Percentiles rank a stretch among this genome's conserved stretches.
Evolutionary conservation across 2,888 invertebrate genomes (phyloP).

Genomic region (Mylabris sibirica): DNA sequence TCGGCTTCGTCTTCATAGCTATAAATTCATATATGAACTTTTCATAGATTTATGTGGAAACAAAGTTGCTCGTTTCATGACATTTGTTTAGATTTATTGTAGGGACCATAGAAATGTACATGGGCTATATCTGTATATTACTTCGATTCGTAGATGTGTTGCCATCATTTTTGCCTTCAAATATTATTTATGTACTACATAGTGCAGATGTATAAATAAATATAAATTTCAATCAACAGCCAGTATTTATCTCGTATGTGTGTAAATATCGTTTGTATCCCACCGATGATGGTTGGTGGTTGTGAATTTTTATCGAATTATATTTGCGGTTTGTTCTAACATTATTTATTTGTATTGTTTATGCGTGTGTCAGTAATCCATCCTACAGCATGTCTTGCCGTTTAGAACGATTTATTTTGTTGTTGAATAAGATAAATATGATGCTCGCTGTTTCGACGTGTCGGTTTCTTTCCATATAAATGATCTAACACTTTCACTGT

Average conservation of each 20-base stretch:
- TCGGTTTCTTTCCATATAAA: neutral
- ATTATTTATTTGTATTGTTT: too few species aligned
- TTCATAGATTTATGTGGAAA: slow-evolving; percentile 50
- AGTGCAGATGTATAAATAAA: slow-evolving; percentile 4
- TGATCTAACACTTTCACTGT: neutral
- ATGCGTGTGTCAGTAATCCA: neutral
- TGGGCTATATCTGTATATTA: slow-evolving; percentile 30
- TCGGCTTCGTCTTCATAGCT: slow-evolving; percentile 45
- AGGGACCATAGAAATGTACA: slow-evolving; percentile 26
- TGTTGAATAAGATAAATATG: slow-evolving; percentile 3
- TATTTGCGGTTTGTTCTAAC: too few species aligned
- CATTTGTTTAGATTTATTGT: slow-evolving; percentile 54
- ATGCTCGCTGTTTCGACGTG: neutral
- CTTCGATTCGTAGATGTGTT: slow-evolving; percentile 22
- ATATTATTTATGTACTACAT: slow-evolving; percentile 24
- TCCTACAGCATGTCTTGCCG: neutral
- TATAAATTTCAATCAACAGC: slow-evolving; percentile 9
- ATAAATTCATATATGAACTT: slow-evolving; percentile 53
- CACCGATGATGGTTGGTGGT: neutral
- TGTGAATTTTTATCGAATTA: too few species aligned
- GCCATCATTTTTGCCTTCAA: slow-evolving; percentile 31
- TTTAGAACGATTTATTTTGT: neutral
- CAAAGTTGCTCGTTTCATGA: slow-evolving; percentile 48
- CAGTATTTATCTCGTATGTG: neutral
- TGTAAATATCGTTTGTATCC: neutral